Evolutionary conservation across 2,113 vertebrate genomes (phyloP), one percentile per base, ranked within the genome.

Genomic region (Perca flavescens): DNA sequence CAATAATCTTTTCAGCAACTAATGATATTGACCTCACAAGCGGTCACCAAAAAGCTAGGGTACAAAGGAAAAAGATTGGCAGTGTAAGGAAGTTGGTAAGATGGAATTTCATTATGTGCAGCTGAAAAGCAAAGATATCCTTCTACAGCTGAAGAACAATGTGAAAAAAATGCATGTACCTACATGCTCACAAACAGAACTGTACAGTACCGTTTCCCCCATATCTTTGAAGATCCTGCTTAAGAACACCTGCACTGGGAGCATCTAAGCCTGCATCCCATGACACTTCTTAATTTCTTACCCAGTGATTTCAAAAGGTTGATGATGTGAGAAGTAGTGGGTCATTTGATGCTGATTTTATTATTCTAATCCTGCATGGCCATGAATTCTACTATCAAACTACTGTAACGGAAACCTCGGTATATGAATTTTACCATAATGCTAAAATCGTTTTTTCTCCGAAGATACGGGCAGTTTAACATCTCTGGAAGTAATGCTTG

Each of bases 251-350:
- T 82, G 62, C 58, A 69, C 52, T 74, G 57, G 75, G 57, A 86
- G 19, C 56, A 76, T 34, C 16, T 75, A 85, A 84, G 83, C 54
- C 74, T 83, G 52, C 67, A 69, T 50, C 62, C 49, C 74, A 70
- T 74, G 43, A 69, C 58, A 49, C 49, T 19, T 63, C 25, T 15
- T 63, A 31, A 67, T 63, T 61, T 64, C 19, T 43, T 31, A 25
- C 46, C 47, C 34, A 8, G 46, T 58, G 67, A 47, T 72, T 86
- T 64, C 22, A 53, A 80, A 85, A 66, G 53, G 25, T 50, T 64
- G 40, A 89, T 69, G 68, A 78, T 71, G 50, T 75, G 19, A 74
- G 62, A 68, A 86, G 57, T 36, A 15, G 4, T 58, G 49, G n/a
- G 34, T 56, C 66, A 69, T 81, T 78, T 86, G 6, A 78, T 76